phyloP scores from a whole-genome alignment of 2,888 invertebrate species.

The Cheilosia vernalis region DNA sequence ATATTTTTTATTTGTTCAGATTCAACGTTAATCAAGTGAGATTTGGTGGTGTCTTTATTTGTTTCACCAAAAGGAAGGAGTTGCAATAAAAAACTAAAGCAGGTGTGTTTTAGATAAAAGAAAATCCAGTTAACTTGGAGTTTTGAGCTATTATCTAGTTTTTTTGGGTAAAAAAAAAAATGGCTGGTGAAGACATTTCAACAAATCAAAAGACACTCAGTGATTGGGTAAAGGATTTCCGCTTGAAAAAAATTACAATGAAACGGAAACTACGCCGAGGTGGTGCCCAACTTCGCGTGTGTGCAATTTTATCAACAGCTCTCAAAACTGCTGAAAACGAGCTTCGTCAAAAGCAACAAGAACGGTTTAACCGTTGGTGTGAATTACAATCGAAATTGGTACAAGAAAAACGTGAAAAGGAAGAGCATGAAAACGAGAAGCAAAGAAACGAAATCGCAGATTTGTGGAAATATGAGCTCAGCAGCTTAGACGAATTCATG shows the following conservation, averaged over 20 bases:
- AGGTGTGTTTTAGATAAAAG: conserved; percentile 60
- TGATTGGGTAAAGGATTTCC: conserved; percentile 86
- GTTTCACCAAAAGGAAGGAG: conserved; percentile 36
- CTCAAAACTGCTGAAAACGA: conserved; percentile 84
- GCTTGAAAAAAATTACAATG: conserved; percentile 84
- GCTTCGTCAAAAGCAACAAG: conserved; percentile 85
- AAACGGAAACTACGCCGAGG: conserved; percentile 83
- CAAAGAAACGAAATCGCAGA: conserved; percentile 79
- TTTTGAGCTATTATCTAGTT: conserved; percentile 16
- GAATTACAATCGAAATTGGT: conserved; percentile 81
- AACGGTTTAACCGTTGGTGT: conserved; percentile 84
- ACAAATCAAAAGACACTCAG: conserved; percentile 79
- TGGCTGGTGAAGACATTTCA: conserved; percentile 77
- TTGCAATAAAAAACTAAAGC: conserved; percentile 63
- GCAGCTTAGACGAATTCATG: conserved; percentile 86
- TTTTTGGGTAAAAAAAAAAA: conserved; percentile 66
- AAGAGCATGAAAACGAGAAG: conserved; percentile 77
- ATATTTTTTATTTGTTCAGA: background rate
- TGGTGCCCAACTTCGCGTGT: conserved; percentile 84
- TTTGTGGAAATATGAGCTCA: conserved; percentile 84
- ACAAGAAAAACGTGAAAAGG: conserved; percentile 17
- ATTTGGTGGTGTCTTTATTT: conserved; percentile 8
- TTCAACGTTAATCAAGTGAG: conserved; percentile 8
- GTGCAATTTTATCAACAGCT: conserved; percentile 85
- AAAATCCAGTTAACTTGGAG: conserved; percentile 15